These are phyloP conservation scores for Merops nubicus DNA, from an alignment of 2,113 vertebrate genomes.

Conservation along the genomic window DNA sequence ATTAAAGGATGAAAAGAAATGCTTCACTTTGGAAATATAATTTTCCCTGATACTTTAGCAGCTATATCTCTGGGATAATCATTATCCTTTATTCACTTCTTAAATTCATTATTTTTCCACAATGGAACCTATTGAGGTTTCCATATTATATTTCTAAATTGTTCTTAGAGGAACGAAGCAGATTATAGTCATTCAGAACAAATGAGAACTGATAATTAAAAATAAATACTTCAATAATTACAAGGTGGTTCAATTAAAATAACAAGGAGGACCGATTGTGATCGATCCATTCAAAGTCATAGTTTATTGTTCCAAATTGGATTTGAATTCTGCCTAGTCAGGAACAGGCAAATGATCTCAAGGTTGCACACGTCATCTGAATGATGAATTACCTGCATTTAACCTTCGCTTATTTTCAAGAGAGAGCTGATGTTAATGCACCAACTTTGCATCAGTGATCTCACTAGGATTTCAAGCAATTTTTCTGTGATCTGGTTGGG, in stretches of 20 bases:
- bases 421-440: neutral
- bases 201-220: conserved; percentile 33
- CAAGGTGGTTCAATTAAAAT: conserved; percentile 51
- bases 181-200: conserved; percentile 23
- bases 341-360: conserved; percentile 1
- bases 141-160: conserved; percentile 46
- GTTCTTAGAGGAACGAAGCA: conserved; percentile 35
- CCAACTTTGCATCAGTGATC: neutral
- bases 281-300: conserved; percentile 38
- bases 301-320: conserved; percentile 49
- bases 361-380: neutral
- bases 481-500: neutral
- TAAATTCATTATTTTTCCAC: conserved; percentile 37
- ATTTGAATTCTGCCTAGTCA: conserved; percentile 29
- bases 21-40: conserved; percentile 4
- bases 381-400: neutral
- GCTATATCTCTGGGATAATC: neutral
- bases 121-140: conserved; percentile 19
- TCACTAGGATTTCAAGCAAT: neutral
- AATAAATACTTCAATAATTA: conserved; percentile 42
- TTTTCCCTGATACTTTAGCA: conserved; percentile 33
- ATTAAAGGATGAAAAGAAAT: conserved; percentile 20
- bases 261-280: conserved; percentile 23
- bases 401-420: conserved; percentile 27
- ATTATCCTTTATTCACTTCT: conserved; percentile 6